Evolutionary conservation across 1,140 invertebrate genomes (phyloP).

Genomic region (Olivierus martensii): DNA sequence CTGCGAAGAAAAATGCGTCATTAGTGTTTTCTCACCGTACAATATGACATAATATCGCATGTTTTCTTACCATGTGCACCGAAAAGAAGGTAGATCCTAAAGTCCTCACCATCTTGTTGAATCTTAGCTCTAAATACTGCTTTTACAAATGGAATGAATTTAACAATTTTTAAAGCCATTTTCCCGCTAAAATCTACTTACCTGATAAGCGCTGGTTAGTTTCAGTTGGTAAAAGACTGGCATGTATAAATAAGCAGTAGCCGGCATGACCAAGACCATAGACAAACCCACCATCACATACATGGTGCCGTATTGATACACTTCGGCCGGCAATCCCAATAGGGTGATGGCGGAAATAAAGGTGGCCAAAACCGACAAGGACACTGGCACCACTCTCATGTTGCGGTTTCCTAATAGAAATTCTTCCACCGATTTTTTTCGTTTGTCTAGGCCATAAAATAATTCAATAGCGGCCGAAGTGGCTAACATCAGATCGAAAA

Average conservation of each 20-base stretch:
- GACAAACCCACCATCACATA: conserved; percentile 61
- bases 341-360: conserved; percentile 66
- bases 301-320: conserved; percentile 65
- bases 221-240: conserved; percentile 78
- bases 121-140: conserved; percentile 24
- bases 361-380: conserved; percentile 58
- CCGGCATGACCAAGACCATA: conserved; percentile 59
- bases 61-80: conserved; percentile 17
- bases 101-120: conserved; percentile 8
- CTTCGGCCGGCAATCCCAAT: conserved; percentile 70
- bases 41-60: too few relatives aligned
- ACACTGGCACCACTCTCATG: conserved; percentile 63
- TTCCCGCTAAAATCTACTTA: conserved; percentile 31
- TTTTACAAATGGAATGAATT: conserved; percentile 1
- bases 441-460: conserved; percentile 51
- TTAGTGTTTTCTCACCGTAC: background rate
- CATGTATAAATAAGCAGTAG: conserved; percentile 67
- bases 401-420: conserved; percentile 72
- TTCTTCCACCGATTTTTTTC: conserved; percentile 45
- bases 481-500: conserved; percentile 42
- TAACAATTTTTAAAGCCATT: background rate
- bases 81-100: conserved; percentile 12
- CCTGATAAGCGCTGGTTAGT: conserved; percentile 75
- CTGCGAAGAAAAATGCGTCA: too few relatives aligned
- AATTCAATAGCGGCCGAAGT: conserved; percentile 29